Percentiles rank a stretch among this genome's conserved stretches.
Evolutionary conservation across 1,140 invertebrate species (phyloP).

Genomic region (Spodoptera frugiperda): DNA sequence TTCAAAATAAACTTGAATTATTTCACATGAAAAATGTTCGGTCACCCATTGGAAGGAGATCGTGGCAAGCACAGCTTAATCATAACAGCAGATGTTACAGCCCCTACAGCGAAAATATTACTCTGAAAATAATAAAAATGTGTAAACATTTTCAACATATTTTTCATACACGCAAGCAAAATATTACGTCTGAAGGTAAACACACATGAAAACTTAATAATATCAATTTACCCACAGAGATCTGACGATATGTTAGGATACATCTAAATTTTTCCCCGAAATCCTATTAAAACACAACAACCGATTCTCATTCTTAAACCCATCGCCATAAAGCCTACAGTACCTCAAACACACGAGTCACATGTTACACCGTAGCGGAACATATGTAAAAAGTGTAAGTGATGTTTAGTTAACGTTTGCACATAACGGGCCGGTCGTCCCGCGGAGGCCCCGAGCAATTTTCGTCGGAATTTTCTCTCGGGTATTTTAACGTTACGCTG

Average conservation of each 20-base stretch:
- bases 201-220: constrained; percentile 38
- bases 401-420: constrained; percentile 50
- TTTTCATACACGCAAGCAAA: neutral
- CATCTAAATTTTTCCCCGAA: constrained; percentile 29
- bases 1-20: no score
- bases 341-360: neutral
- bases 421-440: constrained; percentile 45
- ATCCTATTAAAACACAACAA: constrained; percentile 32
- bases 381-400: constrained; percentile 50
- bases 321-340: neutral
- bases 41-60: no score
- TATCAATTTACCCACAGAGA: constrained; percentile 20
- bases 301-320: neutral
- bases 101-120: no score
- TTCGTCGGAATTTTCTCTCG: constrained; percentile 50
- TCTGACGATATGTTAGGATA: constrained; percentile 27
- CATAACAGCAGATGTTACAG: no score
- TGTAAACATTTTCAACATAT: constrained; percentile 3
- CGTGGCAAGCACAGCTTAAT: no score
- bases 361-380: constrained; percentile 42
- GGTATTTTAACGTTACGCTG: constrained; percentile 36
- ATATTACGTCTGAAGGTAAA: constrained; percentile 1
- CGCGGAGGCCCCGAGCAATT: constrained; percentile 45
- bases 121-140: no score
- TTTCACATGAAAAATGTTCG: no score